Base-by-base conservation (phyloP, 2,797 vertebrate species). In the Hoplostethus atlanticus region DNA sequence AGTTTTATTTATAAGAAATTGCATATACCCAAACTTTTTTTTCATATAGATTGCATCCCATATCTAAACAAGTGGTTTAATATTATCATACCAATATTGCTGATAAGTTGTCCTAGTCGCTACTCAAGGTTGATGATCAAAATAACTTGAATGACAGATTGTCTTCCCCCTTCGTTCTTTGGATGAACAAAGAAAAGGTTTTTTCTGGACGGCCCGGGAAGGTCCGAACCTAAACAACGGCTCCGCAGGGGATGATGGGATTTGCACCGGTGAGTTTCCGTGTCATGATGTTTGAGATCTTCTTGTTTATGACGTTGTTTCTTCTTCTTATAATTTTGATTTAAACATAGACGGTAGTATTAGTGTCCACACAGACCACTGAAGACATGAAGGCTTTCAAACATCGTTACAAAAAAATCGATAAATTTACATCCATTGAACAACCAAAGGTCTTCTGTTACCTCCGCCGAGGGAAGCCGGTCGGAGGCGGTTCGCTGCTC, bases 211-310 rank as follows among this genome's bases (percentile, higher is more conserved):
- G 74, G 76, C 80, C 84, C 80, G 79, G 79, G 73, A 87, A 81
- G 64, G 67, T 81, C 60, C 66, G 68, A 67, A 84, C 73, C 47
- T 28, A 79, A 86, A 87, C 71, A 68, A 83, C 21, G 21, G 21
- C 83, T 89, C 88, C 76, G 76, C 73, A 86, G 66, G 84, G 84
- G 69, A 81, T 76, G 83, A 87, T 95, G 95, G 94, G 95, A 95
- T 91, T 95, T 91, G 94, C 96, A 97, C 96, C 94, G 93, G 65
- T 90, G 95, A 93, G 95, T 96, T 96, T 95, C 95, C 97, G 95
- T 96, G 96, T 96, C 95, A 95, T 96, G 96, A 95, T 96, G 96
- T 96, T 97, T 95, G 94, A 95, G 76, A 89, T 93, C 84, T 89
- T 88, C 85, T 94, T 87, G 92, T 94, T 92, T 75, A 68, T 62